Base-by-base conservation (phyloP, 2,797 vertebrate species). In the Acrocephalus scirpaceus region DNA sequence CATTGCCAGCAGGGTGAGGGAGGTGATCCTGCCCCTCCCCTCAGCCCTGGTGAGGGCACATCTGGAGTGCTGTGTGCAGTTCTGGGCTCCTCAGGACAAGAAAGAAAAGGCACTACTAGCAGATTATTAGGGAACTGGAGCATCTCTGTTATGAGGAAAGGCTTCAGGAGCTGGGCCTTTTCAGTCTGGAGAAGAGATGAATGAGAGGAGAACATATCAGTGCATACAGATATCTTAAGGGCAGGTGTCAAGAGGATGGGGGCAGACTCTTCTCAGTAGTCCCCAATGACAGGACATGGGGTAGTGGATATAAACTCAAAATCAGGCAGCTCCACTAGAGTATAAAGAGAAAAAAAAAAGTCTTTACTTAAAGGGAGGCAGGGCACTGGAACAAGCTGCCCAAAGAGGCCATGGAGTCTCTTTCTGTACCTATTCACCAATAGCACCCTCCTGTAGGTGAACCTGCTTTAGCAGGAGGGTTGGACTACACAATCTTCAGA, bases 1-100 rank as follows among this genome's bases (percentile, higher is more conserved):
- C 22, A 54, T 3, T 42, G 40, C 17, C 69, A 81, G 54, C 17
- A 54, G 54, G 25, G 2, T 0, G 0, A 60, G 21, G 17, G 7
- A 47, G 11, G 7, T 22, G 40, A 58, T 67, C 54, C n/a, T 54
- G 36, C 1, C 12, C 21, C 36, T 70, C 42, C 54, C 8, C 25
- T 62, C 48, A 34, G 40, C 48, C 20, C 40, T 25, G 48, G 5
- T 8, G 19, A 47, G 64, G 47, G 4, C 11, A 7, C 19, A 3
- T 29, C 48, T 6, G 5, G 17, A 7, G 48, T 30, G 2, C 4
- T 61, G 40, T 12, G 40, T 47, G 40, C 30, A 30, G 21, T 42
- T 56, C 74, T 62, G 65, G 30, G 57, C 29, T 47, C 34, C 42
- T 70, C 34, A 54, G 48, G 6, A 40, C 40, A 54, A 47, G 54